Evolutionary conservation across 2,888 invertebrate genomes (phyloP).

Genomic region (Polydesmus complanatus): DNA sequence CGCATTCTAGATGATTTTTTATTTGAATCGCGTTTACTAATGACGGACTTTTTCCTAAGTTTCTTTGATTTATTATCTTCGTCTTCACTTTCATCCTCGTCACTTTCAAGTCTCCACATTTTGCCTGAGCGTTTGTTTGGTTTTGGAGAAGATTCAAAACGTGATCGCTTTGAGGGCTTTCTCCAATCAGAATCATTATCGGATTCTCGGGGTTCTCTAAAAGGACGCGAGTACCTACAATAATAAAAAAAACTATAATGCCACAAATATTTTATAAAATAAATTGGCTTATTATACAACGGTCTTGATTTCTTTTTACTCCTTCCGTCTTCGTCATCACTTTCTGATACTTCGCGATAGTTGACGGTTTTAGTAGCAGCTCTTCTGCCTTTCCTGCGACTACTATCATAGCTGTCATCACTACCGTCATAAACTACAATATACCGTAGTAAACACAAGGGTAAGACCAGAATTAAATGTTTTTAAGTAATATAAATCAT

Average conservation of each 20-base stretch:
- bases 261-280: background rate
- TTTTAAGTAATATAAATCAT: constrained; percentile 27
- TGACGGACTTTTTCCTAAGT: constrained; percentile 22
- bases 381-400: constrained; percentile 28
- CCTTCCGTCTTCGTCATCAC: constrained; percentile 44
- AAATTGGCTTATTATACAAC: constrained; percentile 24
- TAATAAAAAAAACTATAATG: background rate
- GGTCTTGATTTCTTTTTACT: constrained; percentile 38
- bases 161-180: constrained; percentile 4
- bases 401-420: constrained; percentile 25
- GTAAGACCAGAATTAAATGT: too few relatives aligned
- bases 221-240: background rate
- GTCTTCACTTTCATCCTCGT: constrained; percentile 15
- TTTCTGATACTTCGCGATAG: constrained; percentile 40
- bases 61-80: background rate
- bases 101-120: constrained; percentile 15
- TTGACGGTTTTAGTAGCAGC: constrained; percentile 21
- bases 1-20: constrained; percentile 11
- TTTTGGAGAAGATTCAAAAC: background rate
- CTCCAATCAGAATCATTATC: constrained; percentile 21
- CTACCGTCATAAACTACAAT: constrained; percentile 25
- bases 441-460: constrained; percentile 8
- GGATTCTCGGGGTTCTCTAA: constrained; percentile 18
- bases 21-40: background rate
- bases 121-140: background rate